These are phyloP conservation scores for Pterostichus niger DNA, from an alignment of 2,888 invertebrate species.

Conservation along the genomic window DNA sequence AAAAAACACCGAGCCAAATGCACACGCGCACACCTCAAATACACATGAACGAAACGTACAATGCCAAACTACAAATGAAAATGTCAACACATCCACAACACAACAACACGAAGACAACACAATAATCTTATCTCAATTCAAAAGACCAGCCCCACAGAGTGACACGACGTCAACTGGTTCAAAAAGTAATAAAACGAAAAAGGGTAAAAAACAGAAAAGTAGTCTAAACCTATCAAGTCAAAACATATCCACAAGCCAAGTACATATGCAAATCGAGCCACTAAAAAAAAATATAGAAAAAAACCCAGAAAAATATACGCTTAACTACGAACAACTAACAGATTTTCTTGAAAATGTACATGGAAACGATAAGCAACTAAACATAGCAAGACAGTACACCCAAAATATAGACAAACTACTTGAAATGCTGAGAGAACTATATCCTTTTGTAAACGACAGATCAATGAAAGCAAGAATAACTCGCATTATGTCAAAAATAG, in stretches of 20 bases:
- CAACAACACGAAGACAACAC: too few species aligned
- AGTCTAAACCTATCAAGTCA: too few species aligned
- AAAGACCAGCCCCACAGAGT: too few species aligned
- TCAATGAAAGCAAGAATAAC: background rate
- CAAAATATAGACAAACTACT: background rate
- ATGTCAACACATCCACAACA: too few species aligned
- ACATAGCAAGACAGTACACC: background rate
- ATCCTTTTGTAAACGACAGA: background rate
- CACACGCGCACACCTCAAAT: too few species aligned
- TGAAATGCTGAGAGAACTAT: background rate
- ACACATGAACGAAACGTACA: too few species aligned
- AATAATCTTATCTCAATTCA: too few species aligned
- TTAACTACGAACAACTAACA: background rate
- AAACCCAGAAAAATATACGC: slow-evolving; percentile 1
- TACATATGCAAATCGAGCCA: slow-evolving; percentile 7
- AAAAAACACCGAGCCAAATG: too few species aligned
- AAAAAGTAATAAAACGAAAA: background rate
- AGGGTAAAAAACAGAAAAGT: background rate
- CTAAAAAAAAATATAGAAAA: slow-evolving; percentile 2
- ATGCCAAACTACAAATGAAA: too few species aligned
- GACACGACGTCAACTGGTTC: background rate
- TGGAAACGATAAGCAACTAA: slow-evolving; percentile 5
- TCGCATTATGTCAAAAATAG: background rate
- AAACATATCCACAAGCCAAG: background rate
- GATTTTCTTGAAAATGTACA: slow-evolving; percentile 8